phyloP scores from a whole-genome alignment of 1,140 invertebrate genomes.

The Ceratina calcarata region DNA sequence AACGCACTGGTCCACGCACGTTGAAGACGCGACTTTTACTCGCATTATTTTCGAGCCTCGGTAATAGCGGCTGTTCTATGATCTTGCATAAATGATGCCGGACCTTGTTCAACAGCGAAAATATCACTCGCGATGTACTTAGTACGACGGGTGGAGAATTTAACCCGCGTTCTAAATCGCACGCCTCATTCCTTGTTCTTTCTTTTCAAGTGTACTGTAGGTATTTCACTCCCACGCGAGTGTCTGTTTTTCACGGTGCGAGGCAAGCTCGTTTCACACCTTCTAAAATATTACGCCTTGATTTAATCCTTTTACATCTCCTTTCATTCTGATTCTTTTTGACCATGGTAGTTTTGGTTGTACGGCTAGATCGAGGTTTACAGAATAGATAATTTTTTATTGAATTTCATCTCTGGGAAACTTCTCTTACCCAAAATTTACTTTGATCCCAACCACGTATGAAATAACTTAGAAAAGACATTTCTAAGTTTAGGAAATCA shows the following conservation, averaged over 20 bases:
- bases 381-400: not conserved
- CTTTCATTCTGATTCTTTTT: too few species aligned
- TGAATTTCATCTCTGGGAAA: not conserved
- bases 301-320: not conserved
- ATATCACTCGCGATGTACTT: not conserved
- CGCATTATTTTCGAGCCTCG: conserved; percentile 25
- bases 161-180: not conserved
- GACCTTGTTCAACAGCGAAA: not conserved
- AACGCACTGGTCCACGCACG: conserved; percentile 51
- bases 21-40: conserved; percentile 41
- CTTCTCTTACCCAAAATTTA: too few species aligned
- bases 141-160: not conserved
- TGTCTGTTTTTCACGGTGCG: conserved; percentile 20
- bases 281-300: not conserved
- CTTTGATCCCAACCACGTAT: too few species aligned
- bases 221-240: conserved; percentile 17
- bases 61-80: conserved; percentile 1
- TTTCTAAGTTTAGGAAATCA: too few species aligned
- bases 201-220: conserved; percentile 16
- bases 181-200: not conserved
- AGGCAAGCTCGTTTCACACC: not conserved
- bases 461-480: too few species aligned
- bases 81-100: conserved; percentile 5
- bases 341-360: not conserved
- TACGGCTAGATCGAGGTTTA: not conserved